Evolutionary conservation across 2,797 vertebrate species (phyloP), one percentile per base, ranked within the genome.

Genomic region (Serranus cabrilla): DNA sequence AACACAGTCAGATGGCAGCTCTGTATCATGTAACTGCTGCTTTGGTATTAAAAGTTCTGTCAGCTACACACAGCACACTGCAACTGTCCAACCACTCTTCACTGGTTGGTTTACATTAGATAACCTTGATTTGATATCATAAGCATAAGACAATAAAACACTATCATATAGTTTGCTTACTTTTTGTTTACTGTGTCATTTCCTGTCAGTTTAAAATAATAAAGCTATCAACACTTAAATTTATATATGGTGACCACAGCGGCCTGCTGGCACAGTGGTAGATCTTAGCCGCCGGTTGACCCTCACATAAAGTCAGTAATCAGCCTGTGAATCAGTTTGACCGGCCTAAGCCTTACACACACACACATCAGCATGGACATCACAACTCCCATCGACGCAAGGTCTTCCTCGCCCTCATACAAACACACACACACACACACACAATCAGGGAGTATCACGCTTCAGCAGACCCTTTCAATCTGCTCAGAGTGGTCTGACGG

Each of bases 401-500:
- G 8, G 66, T 37, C 54, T 49, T 8, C 27, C 64, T 61, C 25
- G n/a, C 42, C 16, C 34, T 43, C 57, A 72, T 34, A 68, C 51
- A 64, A 31, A 60, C 46, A 78, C 56, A 55, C 67, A 67, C 54
- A 55, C 56, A 51, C 71, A 64, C 69, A 60, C 64, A 54, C 45
- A 46, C 17, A 42, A 61, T 42, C 64, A 60, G 61, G 23, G 63
- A 66, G 43, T 4, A 77, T 84, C 89, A 86, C 71, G 76, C 85
- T 78, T 74, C 81, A 81, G 79, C 81, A 83, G 84, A 50, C 56
- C 59, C 63, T 88, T 90, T 91, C 82, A 91, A 82, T 84, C 71
- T 65, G 49, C 39, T 80, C 40, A 81, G 83, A 89, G 85, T 74
- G 79, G 78, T 87, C 76, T 58, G 78, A 78, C 4, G 49, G 51